A percentile compares a stretch with the other conserved stretches of the same genome.
Evolutionary conservation across 2,113 vertebrate genomes (phyloP).

Genomic region (Megaptera novaeangliae): DNA sequence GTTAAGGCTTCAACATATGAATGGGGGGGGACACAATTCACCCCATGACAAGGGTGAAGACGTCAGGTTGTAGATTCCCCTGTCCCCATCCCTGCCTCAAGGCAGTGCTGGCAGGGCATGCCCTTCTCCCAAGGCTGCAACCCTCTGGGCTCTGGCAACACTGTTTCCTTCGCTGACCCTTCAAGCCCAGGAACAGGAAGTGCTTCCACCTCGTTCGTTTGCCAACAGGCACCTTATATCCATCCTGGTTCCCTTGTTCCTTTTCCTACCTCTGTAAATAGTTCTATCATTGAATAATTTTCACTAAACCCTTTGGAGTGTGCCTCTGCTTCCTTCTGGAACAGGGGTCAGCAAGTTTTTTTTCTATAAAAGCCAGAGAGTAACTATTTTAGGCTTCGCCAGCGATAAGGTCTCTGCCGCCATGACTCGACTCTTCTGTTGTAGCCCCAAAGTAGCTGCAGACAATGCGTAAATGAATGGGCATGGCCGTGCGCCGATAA

Average conservation of each 20-base stretch:
- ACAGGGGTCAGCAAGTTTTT: neutral
- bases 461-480: no score
- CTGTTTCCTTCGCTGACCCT: neutral
- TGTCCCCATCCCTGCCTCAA: neutral
- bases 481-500: neutral
- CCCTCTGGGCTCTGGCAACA: neutral
- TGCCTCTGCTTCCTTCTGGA: no score
- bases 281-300: no score
- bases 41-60: neutral
- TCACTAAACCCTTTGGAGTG: no score
- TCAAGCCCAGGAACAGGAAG: neutral
- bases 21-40: neutral
- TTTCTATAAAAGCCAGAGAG: neutral
- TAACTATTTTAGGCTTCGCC: neutral
- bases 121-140: neutral
- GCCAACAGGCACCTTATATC: neutral
- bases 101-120: neutral
- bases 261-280: no score
- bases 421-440: neutral
- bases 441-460: neutral
- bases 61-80: accelerated
- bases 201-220: neutral
- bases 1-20: neutral
- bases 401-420: neutral
- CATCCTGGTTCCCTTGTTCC: neutral